These are phyloP conservation scores for Gymnosoma rotundatum DNA, from an alignment of 2,888 invertebrate genomes.

Conservation along the genomic window DNA sequence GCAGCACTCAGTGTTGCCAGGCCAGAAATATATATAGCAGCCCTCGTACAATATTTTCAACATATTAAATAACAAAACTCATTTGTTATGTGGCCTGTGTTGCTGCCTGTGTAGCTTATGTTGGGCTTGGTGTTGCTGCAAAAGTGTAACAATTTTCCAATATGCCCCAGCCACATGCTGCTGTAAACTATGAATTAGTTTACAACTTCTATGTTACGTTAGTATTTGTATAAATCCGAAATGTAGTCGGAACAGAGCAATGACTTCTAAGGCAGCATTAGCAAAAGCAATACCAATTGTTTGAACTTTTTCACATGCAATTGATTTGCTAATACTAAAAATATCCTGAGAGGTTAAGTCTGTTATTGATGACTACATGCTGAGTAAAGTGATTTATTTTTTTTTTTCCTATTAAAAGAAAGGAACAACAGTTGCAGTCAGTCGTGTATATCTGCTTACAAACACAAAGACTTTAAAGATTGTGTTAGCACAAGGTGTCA, in stretches of 20 bases:
- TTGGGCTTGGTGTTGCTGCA: background rate
- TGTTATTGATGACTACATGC: conserved; percentile 70
- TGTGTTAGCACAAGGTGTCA: conserved; percentile 23
- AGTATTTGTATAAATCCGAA: conserved; percentile 20
- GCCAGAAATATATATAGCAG: no score
- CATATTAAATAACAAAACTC: conserved; percentile 67
- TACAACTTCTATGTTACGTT: background rate
- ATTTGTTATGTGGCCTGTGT: conserved; percentile 57
- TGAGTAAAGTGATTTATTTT: conserved; percentile 52
- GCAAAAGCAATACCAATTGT: conserved; percentile 50
- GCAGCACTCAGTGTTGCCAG: no score
- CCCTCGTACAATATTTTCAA: conserved; percentile 50
- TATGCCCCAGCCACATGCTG: conserved; percentile 40
- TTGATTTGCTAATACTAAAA: conserved; percentile 62
- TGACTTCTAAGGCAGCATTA: conserved; percentile 2
- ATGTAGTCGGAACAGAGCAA: background rate
- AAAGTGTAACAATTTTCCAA: conserved; percentile 17
- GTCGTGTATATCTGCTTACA: background rate
- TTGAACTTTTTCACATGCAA: conserved; percentile 63
- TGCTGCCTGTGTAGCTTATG: conserved; percentile 43
- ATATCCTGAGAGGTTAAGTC: conserved; percentile 65
- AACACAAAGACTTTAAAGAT: conserved; percentile 44
- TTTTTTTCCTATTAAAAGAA: no score
- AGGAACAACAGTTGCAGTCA: background rate
- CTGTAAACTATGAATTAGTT: conserved; percentile 35